Conservation (phyloP, 2,888 invertebrate genomes). For the Drosophila paranaensis region DNA sequence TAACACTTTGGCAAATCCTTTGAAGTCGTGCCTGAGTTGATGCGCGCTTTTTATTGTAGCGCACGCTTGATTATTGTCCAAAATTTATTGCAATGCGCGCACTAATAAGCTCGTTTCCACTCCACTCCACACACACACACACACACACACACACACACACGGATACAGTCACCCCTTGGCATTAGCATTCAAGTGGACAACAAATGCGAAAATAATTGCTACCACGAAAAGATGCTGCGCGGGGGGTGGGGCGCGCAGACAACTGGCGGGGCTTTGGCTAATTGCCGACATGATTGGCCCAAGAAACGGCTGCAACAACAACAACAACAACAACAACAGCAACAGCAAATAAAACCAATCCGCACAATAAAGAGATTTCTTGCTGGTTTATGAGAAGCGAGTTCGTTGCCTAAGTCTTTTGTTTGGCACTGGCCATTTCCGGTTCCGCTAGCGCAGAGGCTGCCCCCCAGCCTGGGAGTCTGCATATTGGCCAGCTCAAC, state of each 20-base stretch:
- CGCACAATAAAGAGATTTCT: conserved; percentile 54
- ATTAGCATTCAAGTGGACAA: conserved; percentile 81
- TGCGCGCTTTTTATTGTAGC: conserved; percentile 65
- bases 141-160: neutral
- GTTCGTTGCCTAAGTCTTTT: conserved; percentile 56
- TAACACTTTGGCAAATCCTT: conserved; percentile 75
- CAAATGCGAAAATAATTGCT: conserved; percentile 85
- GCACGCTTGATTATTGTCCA: conserved; percentile 68
- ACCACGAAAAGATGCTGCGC: conserved; percentile 64
- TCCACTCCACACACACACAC: conserved; percentile 18
- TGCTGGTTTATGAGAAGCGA: conserved; percentile 19
- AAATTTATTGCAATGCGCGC: conserved; percentile 73
- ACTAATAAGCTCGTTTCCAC: conserved; percentile 79
- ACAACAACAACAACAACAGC: conserved; percentile 17
- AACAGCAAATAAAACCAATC: conserved; percentile 14
- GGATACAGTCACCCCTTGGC: conserved; percentile 42
- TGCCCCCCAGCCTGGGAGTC: neutral
- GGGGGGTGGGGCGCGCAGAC: conserved; percentile 5
- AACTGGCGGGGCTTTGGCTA: conserved; percentile 43
- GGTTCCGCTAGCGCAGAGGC: conserved; percentile 59
- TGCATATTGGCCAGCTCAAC: conserved; percentile 35
- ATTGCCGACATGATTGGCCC: conserved; percentile 67
- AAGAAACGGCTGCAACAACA: neutral
- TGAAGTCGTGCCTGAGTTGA: conserved; percentile 41
- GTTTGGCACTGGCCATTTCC: conserved; percentile 61